Conservation (phyloP, 2,888 invertebrate species). For the Diarsia mendica region DNA sequence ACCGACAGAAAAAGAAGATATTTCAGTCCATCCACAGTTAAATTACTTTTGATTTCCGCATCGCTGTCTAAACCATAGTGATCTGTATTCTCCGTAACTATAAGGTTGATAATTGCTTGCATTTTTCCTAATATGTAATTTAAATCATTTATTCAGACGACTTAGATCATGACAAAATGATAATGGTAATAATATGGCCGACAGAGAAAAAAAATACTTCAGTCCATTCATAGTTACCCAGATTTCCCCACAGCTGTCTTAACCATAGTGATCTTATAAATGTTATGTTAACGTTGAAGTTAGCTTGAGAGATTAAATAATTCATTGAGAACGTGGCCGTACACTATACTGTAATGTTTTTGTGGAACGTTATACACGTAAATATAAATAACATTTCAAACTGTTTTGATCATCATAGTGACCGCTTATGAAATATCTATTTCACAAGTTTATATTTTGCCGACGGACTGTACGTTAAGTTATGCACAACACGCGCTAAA, state of each 20-base stretch:
- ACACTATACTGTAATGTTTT: background rate
- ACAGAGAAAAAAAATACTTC: no score
- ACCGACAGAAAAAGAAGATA: background rate
- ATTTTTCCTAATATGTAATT: no score
- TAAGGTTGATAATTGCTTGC: background rate
- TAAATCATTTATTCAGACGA: no score
- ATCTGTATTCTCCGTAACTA: background rate
- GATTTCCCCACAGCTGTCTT: no score
- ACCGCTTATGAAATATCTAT: conserved; percentile 10
- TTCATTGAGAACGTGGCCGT: no score
- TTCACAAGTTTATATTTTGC: conserved; percentile 22
- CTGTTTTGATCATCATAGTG: conserved; percentile 4
- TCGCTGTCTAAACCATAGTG: background rate
- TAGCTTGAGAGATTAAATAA: no score
- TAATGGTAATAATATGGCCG: no score
- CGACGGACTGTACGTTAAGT: conserved; percentile 14
- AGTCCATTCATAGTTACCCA: no score
- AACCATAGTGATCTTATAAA: no score
- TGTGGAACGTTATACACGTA: background rate
- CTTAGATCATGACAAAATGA: no score
- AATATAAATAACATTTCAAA: background rate
- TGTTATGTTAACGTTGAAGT: no score
- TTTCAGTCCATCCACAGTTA: background rate
- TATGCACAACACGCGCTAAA: conserved; percentile 54
- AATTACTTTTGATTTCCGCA: background rate